Conservation (phyloP, 2,797 vertebrate species). For the Sebastes kiyomatsui region DNA sequence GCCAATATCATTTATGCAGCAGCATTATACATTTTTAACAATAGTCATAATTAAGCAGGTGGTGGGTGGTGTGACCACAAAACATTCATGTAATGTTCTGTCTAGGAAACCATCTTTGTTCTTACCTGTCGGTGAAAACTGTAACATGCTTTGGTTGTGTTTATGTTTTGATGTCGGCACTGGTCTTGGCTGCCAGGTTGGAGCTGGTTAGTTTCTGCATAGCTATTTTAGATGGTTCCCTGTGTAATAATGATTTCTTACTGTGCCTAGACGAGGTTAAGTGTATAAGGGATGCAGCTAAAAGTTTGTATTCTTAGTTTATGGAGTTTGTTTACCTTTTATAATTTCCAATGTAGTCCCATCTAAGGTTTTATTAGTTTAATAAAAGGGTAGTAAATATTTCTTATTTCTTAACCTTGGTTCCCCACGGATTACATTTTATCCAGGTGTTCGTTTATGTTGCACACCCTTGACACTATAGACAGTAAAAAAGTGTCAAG, state of each 20-base stretch:
- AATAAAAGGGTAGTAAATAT: not conserved
- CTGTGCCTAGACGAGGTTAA: not conserved
- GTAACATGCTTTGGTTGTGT: conserved; percentile 6
- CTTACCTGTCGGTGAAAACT: not conserved
- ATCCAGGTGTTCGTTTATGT: not conserved
- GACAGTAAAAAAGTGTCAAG: not conserved
- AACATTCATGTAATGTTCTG: not conserved
- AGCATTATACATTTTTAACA: not conserved
- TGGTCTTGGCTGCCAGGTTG: not conserved
- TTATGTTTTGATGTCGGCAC: not conserved
- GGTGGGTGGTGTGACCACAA: not conserved
- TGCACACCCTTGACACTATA: not conserved
- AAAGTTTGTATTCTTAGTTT: not conserved
- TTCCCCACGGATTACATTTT: not conserved
- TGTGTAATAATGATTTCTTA: not conserved
- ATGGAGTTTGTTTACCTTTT: not conserved
- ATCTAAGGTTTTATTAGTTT: not conserved
- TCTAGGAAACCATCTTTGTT: not conserved
- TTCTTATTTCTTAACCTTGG: not conserved
- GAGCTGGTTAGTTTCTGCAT: not conserved
- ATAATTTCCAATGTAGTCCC: not conserved
- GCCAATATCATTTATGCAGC: not conserved
- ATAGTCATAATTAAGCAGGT: not conserved
- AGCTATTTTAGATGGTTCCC: not conserved
- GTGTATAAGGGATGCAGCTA: not conserved